Base-by-base conservation (phyloP, 2,888 invertebrate genomes). In the Acheta domesticus region DNA sequence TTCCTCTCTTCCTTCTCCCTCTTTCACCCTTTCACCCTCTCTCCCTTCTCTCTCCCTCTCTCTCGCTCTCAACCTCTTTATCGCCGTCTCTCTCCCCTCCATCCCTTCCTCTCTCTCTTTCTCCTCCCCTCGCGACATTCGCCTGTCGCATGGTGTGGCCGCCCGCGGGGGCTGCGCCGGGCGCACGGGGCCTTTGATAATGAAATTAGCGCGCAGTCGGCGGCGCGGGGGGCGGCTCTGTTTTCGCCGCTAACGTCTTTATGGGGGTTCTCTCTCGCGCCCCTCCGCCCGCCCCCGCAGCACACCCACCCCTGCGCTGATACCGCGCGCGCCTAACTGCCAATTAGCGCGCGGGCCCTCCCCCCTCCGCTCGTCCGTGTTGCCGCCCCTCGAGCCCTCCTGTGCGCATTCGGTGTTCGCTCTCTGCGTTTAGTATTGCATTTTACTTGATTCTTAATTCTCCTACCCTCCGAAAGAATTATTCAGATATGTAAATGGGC, bases 211-310 rank as follows among this genome's bases (percentile, higher is more conserved):
- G 36, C 36, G 36, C 36, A 36, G 36, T 5, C 36, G 62, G 62
- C 4, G 62, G 62, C 62, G n/a, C 16, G n/a, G 62, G 62, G 62
- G 1, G 62, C 62, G n/a, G 62, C 62, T 19, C 14, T 62, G 62
- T 62, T 62, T 62, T 12, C 62, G 62, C 62, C 62, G 36, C 62
- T 62, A 62, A 62, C 62, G 62, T 62, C 62, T 62, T 62, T 62
- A 62, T 62, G 62, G 62, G 62, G 62, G 62, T 62, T 62, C 62
- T 12, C 16, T 62, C 14, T 12, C 62, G n/a, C 62, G 8, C 16
- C 12, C 62, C n/a, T 12, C 62, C 14, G 8, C 14, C 62, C 3
- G 16, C 62, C 36, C 36, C 8, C 36, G n/a, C n/a, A n/a, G n/a
- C n/a, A n/a, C n/a, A n/a, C n/a, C n/a, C n/a, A n/a, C 62, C 62